Evolutionary conservation across 2,113 vertebrate species (phyloP), one percentile per base, ranked within the genome.

Genomic region (Onychostruthus taczanowskii): DNA sequence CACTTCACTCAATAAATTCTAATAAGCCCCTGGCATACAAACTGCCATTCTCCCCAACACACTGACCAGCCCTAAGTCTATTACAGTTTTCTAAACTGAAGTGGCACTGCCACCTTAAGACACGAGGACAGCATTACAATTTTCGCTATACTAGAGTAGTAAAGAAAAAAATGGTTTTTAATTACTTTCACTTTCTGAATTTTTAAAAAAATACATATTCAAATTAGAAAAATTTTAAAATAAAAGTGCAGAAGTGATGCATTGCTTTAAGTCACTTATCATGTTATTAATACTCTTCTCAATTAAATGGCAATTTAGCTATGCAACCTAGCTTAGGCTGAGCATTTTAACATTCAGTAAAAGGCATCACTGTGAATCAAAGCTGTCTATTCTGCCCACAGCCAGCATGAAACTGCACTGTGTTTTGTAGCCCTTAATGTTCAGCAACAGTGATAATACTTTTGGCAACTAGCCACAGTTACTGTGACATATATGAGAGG

Each of bases 61-160:
- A 28, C 24, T 94, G 87, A 84, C 68, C 75, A 82, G 75, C 74
- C 50, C 66, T 24, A 43, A 39, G 24, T 3, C 46, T 68, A 27
- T 14, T 23, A 62, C 55, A 33, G 39, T 39, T 47, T 86, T 89
- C 87, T 92, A 96, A 73, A 50, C 52, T 87, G 93, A 94, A 91
- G 82, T 84, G 87, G 84, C 86, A 87, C 89, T 94, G 95, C 95
- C 94, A 96, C 84, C 96, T 94, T 94, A 47, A 94, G 95, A 96
- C 85, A 69, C 31, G 62, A 93, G 20, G n/a, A 22, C 46, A 90
- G 66, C 47, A 93, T 58, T 95, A 79, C 96, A 96, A 28, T 75
- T 95, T 87, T 69, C 62, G 90, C 30, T 69, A 30, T 4, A 72
- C 8, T 9, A 55, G 18, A 50, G 7, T 11, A 63, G 14, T 17